A percentile compares a stretch with the other conserved stretches of the same genome.
Evolutionary conservation across 2,113 vertebrate genomes (phyloP).

Genomic region (Tragelaphus strepsiceros): DNA sequence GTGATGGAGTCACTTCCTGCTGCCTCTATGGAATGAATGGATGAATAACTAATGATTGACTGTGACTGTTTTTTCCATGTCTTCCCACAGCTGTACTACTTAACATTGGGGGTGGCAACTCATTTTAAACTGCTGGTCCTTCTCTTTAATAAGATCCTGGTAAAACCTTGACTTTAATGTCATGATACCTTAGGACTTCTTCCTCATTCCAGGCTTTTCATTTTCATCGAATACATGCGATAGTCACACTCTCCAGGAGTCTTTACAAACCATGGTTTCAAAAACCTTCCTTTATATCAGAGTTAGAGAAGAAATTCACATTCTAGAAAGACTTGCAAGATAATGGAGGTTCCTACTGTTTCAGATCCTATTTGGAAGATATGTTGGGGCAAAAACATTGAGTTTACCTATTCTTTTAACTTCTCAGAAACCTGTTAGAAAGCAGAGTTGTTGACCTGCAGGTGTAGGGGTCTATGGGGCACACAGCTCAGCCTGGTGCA

Average conservation of each 20-base stretch:
- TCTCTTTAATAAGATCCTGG: neutral
- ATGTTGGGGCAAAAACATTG: neutral
- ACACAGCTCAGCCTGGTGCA: neutral
- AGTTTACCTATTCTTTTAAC: neutral
- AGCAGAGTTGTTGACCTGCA: neutral
- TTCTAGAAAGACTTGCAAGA: neutral
- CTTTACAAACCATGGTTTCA: neutral
- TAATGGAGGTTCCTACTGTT: neutral
- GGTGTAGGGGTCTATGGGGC: too few relatives aligned
- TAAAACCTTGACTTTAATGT: neutral
- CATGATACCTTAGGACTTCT: neutral
- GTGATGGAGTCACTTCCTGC: neutral
- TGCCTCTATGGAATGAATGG: neutral
- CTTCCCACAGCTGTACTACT: neutral
- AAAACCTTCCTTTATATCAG: neutral
- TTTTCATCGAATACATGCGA: neutral
- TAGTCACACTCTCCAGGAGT: neutral
- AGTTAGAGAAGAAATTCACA: neutral
- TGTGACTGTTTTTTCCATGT: accelerated
- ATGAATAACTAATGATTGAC: neutral
- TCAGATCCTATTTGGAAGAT: neutral
- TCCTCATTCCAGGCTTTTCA: neutral
- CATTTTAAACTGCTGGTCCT: neutral
- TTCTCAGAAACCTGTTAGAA: neutral
- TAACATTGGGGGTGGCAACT: neutral